Conservation (phyloP, 2,113 vertebrate species). For the Grammomys dolichurus region DNA sequence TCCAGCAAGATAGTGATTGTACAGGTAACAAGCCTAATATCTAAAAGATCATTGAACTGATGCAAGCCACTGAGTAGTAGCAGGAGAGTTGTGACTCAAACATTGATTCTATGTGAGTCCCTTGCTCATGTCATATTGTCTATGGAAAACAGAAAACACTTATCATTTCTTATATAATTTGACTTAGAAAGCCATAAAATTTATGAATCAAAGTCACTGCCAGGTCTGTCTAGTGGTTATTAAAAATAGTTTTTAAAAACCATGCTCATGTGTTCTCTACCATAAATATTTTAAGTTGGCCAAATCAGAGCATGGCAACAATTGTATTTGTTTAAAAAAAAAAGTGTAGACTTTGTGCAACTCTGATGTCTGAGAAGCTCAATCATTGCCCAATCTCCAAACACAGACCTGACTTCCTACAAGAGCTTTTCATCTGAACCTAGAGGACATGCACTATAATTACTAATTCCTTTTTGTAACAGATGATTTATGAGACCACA, state of each 20-base stretch:
- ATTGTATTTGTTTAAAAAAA: not conserved
- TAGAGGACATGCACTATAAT: conserved; percentile 19
- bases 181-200: conserved; percentile 42
- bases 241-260: conserved; percentile 7
- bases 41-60: not conserved
- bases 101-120: not conserved
- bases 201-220: not conserved
- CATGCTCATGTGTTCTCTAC: not conserved
- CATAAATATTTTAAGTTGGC: conserved; percentile 23
- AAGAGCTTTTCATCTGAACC: conserved; percentile 24
- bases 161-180: conserved; percentile 25
- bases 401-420: not conserved
- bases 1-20: not conserved
- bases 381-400: not conserved
- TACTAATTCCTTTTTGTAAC: not conserved
- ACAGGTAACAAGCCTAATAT: not conserved
- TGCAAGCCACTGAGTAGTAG: not conserved
- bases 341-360: not conserved
- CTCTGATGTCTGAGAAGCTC: not conserved
- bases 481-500: conserved; percentile 28
- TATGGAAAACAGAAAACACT: not conserved
- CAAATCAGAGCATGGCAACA: not conserved
- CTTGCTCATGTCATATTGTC: not conserved
- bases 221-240: not conserved
- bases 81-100: conserved; percentile 1